A percentile compares a stretch with the other conserved stretches of the same genome.
These are phyloP conservation scores for Botia kubotai DNA, from an alignment of 2,797 vertebrate genomes.

Conservation along the genomic window DNA sequence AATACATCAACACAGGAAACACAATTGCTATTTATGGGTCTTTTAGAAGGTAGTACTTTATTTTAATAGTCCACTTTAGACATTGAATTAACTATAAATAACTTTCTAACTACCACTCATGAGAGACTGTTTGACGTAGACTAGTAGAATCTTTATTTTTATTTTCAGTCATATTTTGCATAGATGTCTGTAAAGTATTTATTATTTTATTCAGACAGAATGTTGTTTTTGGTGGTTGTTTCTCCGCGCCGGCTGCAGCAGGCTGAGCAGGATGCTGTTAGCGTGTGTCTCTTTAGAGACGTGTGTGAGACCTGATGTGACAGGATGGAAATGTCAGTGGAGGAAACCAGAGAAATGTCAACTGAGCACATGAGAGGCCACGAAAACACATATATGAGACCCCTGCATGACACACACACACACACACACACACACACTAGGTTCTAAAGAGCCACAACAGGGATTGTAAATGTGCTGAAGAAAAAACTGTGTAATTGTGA, in stretches of 20 bases:
- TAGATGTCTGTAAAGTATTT: neutral
- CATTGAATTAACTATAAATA: too few species aligned
- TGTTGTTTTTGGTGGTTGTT: constrained; percentile 57
- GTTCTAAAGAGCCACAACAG: too few species aligned
- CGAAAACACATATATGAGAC: neutral
- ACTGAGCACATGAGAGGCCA: constrained; percentile 51
- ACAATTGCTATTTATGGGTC: too few species aligned
- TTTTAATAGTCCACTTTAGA: too few species aligned
- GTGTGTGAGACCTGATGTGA: constrained; percentile 83
- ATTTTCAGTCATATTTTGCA: neutral
- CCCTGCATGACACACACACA: neutral
- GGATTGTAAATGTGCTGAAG: too few species aligned
- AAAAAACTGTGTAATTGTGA: too few species aligned
- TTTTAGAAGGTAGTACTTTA: too few species aligned
- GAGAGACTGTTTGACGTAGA: too few species aligned
- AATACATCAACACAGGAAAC: neutral
- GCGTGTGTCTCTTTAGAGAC: constrained; percentile 69
- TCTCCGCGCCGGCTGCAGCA: constrained; percentile 23
- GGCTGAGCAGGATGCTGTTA: constrained; percentile 53
- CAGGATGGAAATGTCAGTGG: constrained; percentile 82
- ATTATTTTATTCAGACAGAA: constrained; percentile 45
- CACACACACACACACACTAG: too few species aligned
- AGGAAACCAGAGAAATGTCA: constrained; percentile 79
- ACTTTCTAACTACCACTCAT: too few species aligned
- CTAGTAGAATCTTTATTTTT: too few species aligned